Evolutionary conservation across 2,888 invertebrate genomes (phyloP).

Genomic region (Pheosia gnoma): DNA sequence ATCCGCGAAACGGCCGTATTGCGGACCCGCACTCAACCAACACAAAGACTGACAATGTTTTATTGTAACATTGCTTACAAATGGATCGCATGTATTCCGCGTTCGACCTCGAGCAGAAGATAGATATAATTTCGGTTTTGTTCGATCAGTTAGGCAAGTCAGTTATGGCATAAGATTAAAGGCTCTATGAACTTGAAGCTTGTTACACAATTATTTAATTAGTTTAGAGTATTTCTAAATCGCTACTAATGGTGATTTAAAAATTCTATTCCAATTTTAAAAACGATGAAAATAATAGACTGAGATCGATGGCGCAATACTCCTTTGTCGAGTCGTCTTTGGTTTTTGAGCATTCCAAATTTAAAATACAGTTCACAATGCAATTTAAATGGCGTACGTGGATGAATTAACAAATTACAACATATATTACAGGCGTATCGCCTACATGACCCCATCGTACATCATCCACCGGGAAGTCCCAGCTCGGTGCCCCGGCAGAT

Average conservation of each 20-base stretch:
- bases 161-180: too few relatives aligned
- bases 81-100: conserved; percentile 63
- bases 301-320: too few relatives aligned
- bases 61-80: conserved; percentile 77
- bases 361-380: too few relatives aligned
- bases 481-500: conserved; percentile 63
- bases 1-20: conserved; percentile 71
- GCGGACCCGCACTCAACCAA: conserved; percentile 62
- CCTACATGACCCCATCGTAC: conserved; percentile 55
- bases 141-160: background rate
- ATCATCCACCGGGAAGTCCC: conserved; percentile 55
- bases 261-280: too few relatives aligned
- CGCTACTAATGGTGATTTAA: too few relatives aligned
- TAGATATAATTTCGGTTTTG: background rate
- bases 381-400: too few relatives aligned
- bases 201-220: too few relatives aligned
- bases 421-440: background rate
- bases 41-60: conserved; percentile 74
- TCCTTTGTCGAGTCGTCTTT: too few relatives aligned
- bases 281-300: too few relatives aligned
- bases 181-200: too few relatives aligned
- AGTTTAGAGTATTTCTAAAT: too few relatives aligned
- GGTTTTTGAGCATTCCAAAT: too few relatives aligned
- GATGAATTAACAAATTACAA: background rate
- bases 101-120: conserved; percentile 42